Evolutionary conservation across 2,888 invertebrate genomes (phyloP).

Genomic region (Ormyrus labotus): DNA sequence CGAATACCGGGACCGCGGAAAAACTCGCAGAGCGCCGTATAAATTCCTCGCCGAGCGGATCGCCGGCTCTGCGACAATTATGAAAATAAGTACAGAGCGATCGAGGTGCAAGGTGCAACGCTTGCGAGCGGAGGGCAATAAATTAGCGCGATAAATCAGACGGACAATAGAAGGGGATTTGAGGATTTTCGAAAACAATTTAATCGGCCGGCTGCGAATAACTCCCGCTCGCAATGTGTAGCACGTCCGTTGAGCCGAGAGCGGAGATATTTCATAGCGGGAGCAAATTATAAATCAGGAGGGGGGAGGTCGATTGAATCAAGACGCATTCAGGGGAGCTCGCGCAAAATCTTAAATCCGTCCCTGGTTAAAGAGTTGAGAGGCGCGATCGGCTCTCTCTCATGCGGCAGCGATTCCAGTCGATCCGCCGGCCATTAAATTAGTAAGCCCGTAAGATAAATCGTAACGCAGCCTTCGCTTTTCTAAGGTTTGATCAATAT

Average conservation of each 20-base stretch:
- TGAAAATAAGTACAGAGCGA: not conserved
- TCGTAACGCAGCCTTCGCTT: conserved; percentile 32
- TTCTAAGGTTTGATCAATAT: conserved; percentile 46
- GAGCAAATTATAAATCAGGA: conserved; percentile 34
- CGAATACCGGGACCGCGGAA: conserved; percentile 9
- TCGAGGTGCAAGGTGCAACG: not conserved
- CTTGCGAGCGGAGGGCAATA: not conserved
- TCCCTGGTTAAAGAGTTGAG: conserved; percentile 22
- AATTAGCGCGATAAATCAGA: not conserved
- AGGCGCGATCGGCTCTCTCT: not conserved
- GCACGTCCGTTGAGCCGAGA: conserved; percentile 12
- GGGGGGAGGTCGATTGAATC: conserved; percentile 36
- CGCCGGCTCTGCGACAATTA: not conserved
- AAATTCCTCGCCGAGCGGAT: not conserved
- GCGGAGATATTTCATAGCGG: conserved; percentile 9
- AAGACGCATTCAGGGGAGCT: conserved; percentile 25
- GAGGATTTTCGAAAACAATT: conserved; percentile 6
- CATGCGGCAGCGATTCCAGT: not conserved
- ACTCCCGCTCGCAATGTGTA: conserved; percentile 23
- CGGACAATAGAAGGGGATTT: not conserved
- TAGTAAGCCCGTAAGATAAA: conserved; percentile 43
- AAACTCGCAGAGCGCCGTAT: not conserved
- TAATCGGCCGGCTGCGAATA: conserved; percentile 14
- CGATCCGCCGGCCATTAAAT: conserved; percentile 30
- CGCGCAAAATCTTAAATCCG: conserved; percentile 38